Percentiles rank a stretch among this genome's conserved stretches.
Evolutionary conservation across 2,888 invertebrate species (phyloP).

Genomic region (Hofmannophila pseudospretella): DNA sequence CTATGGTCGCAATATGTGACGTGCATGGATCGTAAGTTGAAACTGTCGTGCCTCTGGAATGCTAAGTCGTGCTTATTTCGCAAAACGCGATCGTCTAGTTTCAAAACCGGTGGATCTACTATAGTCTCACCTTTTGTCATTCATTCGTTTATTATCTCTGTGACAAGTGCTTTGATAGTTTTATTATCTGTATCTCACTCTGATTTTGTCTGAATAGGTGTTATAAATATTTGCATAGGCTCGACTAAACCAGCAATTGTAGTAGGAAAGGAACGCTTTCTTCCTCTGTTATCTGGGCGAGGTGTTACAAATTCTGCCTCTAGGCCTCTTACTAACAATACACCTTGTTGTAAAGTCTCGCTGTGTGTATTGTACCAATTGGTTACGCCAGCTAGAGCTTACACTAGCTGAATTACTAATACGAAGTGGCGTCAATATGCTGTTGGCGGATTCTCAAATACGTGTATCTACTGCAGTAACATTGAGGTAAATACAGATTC

Average conservation of each 20-base stretch:
- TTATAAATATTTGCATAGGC: conserved; percentile 1
- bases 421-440: conserved; percentile 30
- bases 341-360: conserved; percentile 18
- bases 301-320: conserved; percentile 55
- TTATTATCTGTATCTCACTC: not conserved
- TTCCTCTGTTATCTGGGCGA: conserved; percentile 39
- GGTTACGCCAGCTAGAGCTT: conserved; percentile 40
- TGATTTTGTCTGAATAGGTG: not conserved
- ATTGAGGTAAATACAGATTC: no score
- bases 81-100: conserved; percentile 3
- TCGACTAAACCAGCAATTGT: not conserved
- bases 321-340: conserved; percentile 46
- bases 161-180: conserved; percentile 4
- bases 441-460: conserved; percentile 23
- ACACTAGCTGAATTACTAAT: conserved; percentile 45
- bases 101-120: conserved; percentile 4
- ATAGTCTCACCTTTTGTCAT: conserved; percentile 16
- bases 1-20: conserved; percentile 17
- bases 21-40: conserved; percentile 23
- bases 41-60: conserved; percentile 18
- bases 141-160: conserved; percentile 2
- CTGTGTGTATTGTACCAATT: conserved; percentile 46
- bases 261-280: conserved; percentile 17
- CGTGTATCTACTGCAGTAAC: no score
- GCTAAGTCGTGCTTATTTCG: conserved; percentile 6